phyloP scores from a whole-genome alignment of 2,888 invertebrate genomes.

The Watsonalla binaria region DNA sequence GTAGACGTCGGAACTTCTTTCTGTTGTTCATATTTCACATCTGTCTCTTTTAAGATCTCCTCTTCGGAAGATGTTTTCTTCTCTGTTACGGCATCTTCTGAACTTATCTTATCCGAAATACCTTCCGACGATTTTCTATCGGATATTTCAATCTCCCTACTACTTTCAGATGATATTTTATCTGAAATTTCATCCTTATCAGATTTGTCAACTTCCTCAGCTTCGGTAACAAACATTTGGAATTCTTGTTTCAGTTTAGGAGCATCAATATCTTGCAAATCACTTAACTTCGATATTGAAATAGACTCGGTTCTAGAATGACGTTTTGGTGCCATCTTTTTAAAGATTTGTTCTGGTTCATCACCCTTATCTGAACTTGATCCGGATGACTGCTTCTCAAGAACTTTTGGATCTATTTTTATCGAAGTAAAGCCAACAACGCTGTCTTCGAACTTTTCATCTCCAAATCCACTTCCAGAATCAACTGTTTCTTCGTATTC shows the following conservation, averaged over 20 bases:
- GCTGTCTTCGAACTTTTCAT: constrained; percentile 73
- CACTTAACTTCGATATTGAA: constrained; percentile 64
- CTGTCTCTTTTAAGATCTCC: constrained; percentile 44
- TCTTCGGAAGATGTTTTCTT: constrained; percentile 75
- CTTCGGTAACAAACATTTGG: constrained; percentile 71
- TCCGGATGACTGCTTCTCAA: constrained; percentile 55
- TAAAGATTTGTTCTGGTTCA: constrained; percentile 59
- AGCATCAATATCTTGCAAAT: constrained; percentile 53
- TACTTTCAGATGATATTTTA: constrained; percentile 75
- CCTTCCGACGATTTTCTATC: constrained; percentile 73
- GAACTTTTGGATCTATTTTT: constrained; percentile 49
- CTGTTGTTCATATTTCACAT: constrained; percentile 22
- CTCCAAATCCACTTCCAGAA: constrained; percentile 73
- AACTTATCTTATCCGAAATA: constrained; percentile 72
- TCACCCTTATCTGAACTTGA: constrained; percentile 48
- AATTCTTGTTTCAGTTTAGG: constrained; percentile 61
- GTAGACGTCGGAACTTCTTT: constrained; percentile 29
- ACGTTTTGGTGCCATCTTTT: constrained; percentile 68
- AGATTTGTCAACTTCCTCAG: constrained; percentile 65
- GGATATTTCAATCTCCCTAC: constrained; percentile 72
- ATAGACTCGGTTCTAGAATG: constrained; percentile 71
- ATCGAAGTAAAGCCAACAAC: constrained; percentile 60
- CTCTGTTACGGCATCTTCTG: constrained; percentile 74
- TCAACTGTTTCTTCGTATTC: constrained; percentile 71
- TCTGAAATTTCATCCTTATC: constrained; percentile 71